Evolutionary conservation across 2,888 invertebrate genomes (phyloP).

Genomic region (Leuctra nigra): DNA sequence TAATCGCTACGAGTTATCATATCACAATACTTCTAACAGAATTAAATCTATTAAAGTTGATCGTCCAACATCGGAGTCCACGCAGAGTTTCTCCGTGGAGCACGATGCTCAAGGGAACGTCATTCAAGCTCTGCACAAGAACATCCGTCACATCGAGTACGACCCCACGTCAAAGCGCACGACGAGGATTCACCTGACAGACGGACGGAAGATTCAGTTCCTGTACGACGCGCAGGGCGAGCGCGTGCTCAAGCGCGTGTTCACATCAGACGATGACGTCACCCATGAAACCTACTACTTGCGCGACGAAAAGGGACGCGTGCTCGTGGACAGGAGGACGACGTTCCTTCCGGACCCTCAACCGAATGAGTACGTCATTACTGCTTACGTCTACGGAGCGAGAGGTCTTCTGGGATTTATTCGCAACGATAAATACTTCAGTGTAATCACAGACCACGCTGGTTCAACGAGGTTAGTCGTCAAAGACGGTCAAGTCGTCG

Average conservation of each 20-base stretch:
- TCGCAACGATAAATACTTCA: conserved; percentile 3
- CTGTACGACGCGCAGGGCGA: not conserved
- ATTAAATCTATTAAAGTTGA: not conserved
- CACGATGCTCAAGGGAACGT: conserved; percentile 30
- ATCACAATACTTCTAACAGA: conserved; percentile 5
- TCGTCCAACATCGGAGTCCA: not conserved
- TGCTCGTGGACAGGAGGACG: not conserved
- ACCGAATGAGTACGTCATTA: not conserved
- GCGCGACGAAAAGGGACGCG: not conserved
- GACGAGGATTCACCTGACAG: not conserved
- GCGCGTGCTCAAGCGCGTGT: not conserved
- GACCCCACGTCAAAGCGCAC: conserved; percentile 23
- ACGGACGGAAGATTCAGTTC: not conserved
- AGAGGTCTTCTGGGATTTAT: not conserved
- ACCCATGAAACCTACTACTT: not conserved
- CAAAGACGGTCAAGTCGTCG: conserved; percentile 28
- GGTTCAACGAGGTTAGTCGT: conserved; percentile 30
- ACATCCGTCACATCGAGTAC: conserved; percentile 28
- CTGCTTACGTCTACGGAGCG: not conserved
- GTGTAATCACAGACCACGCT: conserved; percentile 30
- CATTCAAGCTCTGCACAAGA: conserved; percentile 27
- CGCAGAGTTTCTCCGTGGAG: conserved; percentile 1
- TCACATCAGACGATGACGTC: not conserved
- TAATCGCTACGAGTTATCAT: conserved; percentile 19
- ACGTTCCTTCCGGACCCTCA: not conserved